Evolutionary conservation across 2,797 vertebrate genomes (phyloP).

Genomic region (Heteromormyrus szaboi): DNA sequence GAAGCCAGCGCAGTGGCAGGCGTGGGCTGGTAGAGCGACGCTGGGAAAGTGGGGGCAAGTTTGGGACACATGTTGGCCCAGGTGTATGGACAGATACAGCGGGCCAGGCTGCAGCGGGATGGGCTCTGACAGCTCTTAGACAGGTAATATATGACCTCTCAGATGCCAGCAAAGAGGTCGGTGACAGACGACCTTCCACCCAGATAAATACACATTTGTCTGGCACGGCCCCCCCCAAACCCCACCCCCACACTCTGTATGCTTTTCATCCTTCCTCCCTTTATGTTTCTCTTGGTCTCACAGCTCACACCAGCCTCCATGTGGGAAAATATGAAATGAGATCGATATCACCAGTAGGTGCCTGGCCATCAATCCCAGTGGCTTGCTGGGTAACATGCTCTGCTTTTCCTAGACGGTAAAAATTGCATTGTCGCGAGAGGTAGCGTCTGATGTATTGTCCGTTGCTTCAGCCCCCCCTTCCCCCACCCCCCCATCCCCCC

Average conservation of each 20-base stretch:
- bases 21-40: background rate
- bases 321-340: constrained; percentile 56
- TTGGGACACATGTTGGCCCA: constrained; percentile 31
- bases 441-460: constrained; percentile 48
- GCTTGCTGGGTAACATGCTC: constrained; percentile 42
- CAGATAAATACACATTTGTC: constrained; percentile 56
- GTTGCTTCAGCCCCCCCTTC: background rate
- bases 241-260: constrained; percentile 19
- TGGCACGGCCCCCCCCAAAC: constrained; percentile 23
- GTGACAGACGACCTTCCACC: constrained; percentile 51
- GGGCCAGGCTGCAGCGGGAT: background rate
- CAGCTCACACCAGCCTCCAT: constrained; percentile 53
- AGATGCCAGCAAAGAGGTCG: constrained; percentile 43
- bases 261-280: constrained; percentile 5
- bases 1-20: background rate
- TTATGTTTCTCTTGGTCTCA: constrained; percentile 30
- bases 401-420: constrained; percentile 35
- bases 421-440: constrained; percentile 36
- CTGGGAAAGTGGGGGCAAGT: constrained; percentile 30
- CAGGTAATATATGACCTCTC: constrained; percentile 64
- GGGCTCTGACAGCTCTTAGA: constrained; percentile 38
- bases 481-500: background rate
- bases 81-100: constrained; percentile 21
- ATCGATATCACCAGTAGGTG: constrained; percentile 52
- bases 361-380: constrained; percentile 56